phyloP scores from a whole-genome alignment of 2,888 invertebrate genomes.

The Amitus sp. region DNA sequence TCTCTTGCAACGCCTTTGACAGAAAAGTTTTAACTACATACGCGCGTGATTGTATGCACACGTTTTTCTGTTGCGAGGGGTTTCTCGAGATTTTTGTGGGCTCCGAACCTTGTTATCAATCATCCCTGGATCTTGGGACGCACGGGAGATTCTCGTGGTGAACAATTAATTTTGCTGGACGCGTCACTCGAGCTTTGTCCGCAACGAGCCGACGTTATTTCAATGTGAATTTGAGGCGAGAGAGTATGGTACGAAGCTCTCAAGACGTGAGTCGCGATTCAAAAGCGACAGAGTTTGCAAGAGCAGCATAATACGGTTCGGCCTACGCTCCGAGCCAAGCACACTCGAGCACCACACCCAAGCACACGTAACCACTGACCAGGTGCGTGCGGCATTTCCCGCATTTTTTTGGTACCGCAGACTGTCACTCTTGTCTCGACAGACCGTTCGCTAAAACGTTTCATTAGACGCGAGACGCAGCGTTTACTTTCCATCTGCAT shows the following conservation, averaged over 20 bases:
- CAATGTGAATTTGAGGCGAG: slow-evolving; percentile 40
- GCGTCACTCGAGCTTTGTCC: slow-evolving; percentile 51
- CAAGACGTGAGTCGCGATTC: slow-evolving; percentile 39
- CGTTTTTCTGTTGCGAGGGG: background rate
- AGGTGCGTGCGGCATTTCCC: slow-evolving; percentile 53
- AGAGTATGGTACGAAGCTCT: slow-evolving; percentile 9
- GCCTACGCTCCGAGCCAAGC: slow-evolving; percentile 52
- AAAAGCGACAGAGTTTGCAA: slow-evolving; percentile 39
- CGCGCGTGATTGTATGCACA: background rate
- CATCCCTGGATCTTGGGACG: background rate
- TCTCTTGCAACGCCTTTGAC: too few relatives aligned
- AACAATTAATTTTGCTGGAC: background rate
- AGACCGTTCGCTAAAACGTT: background rate
- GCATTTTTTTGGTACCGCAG: slow-evolving; percentile 38
- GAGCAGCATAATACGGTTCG: slow-evolving; percentile 55
- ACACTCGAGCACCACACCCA: slow-evolving; percentile 49
- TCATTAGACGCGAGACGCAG: background rate
- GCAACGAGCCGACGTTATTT: slow-evolving; percentile 49
- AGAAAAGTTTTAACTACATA: too few relatives aligned
- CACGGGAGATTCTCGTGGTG: background rate
- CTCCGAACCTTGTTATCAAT: background rate
- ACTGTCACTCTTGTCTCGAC: slow-evolving; percentile 3
- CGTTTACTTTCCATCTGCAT: background rate
- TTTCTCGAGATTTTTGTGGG: background rate
- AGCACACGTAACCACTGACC: slow-evolving; percentile 48